Base-by-base conservation (phyloP, 1,140 invertebrate genomes). In the Euschistus heros region DNA sequence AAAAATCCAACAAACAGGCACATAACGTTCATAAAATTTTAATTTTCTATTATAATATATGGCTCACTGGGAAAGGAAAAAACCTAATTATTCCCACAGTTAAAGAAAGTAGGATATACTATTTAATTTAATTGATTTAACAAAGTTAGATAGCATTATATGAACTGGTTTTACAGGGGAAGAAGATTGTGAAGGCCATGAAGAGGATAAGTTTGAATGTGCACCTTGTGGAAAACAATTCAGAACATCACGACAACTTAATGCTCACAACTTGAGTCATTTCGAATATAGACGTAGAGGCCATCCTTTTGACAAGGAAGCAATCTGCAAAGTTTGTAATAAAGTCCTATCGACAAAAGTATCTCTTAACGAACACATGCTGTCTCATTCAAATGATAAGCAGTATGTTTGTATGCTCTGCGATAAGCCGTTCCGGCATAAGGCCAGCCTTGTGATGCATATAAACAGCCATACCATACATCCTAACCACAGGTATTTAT, bases 221-320 rank as follows among this genome's bases (percentile, higher is more conserved):
- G 30, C 42, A n/a, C 33, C 65, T n/a, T 69, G 66, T 30, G 50
- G 62, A 54, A 63, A 69, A 50, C 47, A 50, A n/a, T 68, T 68
- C 46, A 44, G 24, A 44, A 64, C 68, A n/a, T 24, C 27, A 5
- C 46, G 66, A 54, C 65, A 69, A 26, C 50, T 65, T 14, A 65
- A 65, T 22, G 64, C 64, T 22, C 64, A 65, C 54, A 65, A 65
- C 26, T 18, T 65, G 54, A 65, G 64, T 20, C 64, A 65, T 24
- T 65, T 65, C n/a, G 64, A 65, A 50, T 50, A 67, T n/a, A 54
- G 30, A 27, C n/a, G 33, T 4, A 37, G 26, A 37, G 37, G 30
- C 3, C 52, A 30, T n/a, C 17, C 42, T 17, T 17, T 30, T 42
- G 42, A 54, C 15, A 55, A 37, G 46, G 50, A 61, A 30, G 17